These are phyloP conservation scores for Pediacus dermestoides DNA, from an alignment of 2,888 invertebrate species.

Conservation along the genomic window DNA sequence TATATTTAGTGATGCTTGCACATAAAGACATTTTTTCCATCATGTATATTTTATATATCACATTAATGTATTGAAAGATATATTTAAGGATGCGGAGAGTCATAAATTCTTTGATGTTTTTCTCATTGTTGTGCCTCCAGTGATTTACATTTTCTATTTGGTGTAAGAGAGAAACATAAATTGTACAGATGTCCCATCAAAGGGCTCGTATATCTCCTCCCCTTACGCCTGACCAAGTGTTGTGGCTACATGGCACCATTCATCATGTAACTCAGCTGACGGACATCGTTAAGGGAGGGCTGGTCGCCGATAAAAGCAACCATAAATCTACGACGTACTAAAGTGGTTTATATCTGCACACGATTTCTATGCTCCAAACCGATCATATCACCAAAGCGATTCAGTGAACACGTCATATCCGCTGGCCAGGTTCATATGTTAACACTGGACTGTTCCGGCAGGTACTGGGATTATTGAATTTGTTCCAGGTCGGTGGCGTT, in stretches of 20 bases:
- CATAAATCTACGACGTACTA: conserved; percentile 43
- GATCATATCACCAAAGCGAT: conserved; percentile 36
- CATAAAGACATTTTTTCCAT: too few species aligned
- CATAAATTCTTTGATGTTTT: too few species aligned
- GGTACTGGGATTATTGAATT: conserved; percentile 28
- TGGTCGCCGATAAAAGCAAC: conserved; percentile 45
- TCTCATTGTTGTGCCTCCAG: conserved; percentile 23
- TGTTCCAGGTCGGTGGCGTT: conserved; percentile 30
- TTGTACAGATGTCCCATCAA: conserved; percentile 47
- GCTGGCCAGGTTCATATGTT: conserved; percentile 34
- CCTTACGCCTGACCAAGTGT: conserved; percentile 38
- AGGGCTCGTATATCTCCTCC: conserved; percentile 44
- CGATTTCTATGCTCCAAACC: conserved; percentile 40
- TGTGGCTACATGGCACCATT: conserved; percentile 39
- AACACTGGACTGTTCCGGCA: conserved; percentile 27
- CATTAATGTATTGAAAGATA: too few species aligned
- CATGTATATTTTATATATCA: too few species aligned
- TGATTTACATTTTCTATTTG: conserved; percentile 49
- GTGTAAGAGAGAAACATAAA: conserved; percentile 47
- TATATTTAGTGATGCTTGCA: too few species aligned
- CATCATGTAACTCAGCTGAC: conserved; percentile 41
- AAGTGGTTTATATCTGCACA: conserved; percentile 44
- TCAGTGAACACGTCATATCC: conserved; percentile 39
- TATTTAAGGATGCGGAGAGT: too few species aligned
- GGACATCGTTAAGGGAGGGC: conserved; percentile 46